Percentiles rank a stretch among this genome's conserved stretches.
These are phyloP conservation scores for Drosophila parthenogenetica DNA, from an alignment of 2,888 invertebrate species.

Conservation along the genomic window DNA sequence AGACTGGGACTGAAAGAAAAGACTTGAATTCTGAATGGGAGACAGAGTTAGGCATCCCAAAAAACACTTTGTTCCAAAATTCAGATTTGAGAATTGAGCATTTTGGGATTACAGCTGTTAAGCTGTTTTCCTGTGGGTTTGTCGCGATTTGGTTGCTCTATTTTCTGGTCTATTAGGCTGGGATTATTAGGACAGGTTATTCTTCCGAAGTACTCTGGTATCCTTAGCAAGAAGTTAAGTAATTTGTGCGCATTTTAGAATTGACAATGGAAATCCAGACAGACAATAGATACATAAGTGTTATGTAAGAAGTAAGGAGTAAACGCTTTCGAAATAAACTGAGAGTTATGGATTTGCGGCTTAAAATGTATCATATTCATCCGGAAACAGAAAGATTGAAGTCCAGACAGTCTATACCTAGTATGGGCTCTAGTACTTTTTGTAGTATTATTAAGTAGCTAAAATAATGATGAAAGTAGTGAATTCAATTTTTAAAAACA, in stretches of 20 bases:
- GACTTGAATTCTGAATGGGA: constrained; percentile 45
- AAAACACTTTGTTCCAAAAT: constrained; percentile 44
- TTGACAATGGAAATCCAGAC: constrained; percentile 35
- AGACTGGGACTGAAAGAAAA: no score
- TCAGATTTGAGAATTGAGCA: constrained; percentile 36
- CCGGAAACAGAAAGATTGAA: constrained; percentile 5
- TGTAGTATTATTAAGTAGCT: no score
- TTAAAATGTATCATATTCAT: constrained; percentile 5
- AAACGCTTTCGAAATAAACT: constrained; percentile 43
- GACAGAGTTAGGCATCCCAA: constrained; percentile 17
- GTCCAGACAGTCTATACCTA: neutral
- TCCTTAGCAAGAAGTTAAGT: constrained; percentile 65
- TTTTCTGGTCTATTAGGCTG: constrained; percentile 52
- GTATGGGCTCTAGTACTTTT: neutral
- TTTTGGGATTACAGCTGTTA: constrained; percentile 72
- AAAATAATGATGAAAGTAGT: no score
- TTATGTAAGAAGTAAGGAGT: constrained; percentile 68
- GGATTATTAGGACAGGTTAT: constrained; percentile 61
- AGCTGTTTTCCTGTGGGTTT: constrained; percentile 71
- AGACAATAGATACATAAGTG: constrained; percentile 39
- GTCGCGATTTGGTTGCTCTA: constrained; percentile 56
- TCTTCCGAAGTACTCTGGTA: constrained; percentile 28
- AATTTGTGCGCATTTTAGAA: constrained; percentile 55
- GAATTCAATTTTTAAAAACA: no score
- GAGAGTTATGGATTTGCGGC: neutral